Base-by-base conservation (phyloP, 2,888 invertebrate species). In the Seira sanloemensis region DNA sequence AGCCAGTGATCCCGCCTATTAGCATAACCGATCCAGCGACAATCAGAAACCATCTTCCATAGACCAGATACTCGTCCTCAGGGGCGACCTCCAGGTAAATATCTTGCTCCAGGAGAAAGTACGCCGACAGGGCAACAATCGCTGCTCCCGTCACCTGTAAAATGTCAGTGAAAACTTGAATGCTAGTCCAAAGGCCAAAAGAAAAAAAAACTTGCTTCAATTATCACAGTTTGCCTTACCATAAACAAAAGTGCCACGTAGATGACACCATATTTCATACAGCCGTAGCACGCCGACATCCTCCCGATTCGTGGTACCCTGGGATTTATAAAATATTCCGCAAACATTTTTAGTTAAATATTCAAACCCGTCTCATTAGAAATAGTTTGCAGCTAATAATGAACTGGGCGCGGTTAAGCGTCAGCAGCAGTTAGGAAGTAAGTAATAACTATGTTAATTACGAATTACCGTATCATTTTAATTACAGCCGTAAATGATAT, bases 201-300 rank as follows among this genome's bases (percentile, higher is more conserved):
- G 46, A 67, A n/a, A 76, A 24, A 83, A 23, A 65, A 4, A 4
- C 37, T 37, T 37, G 12, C 12, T 37, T 37, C 4, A 37, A 37
- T 37, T 37, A 37, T 37, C 37, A 37, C 12, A 37, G 37, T 37
- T 37, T 37, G 37, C 12, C 37, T 74, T 78, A 89, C 89, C 86
- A 89, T 73, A 62, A 88, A 89, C 18, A 88, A 65, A 7, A 88
- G 80, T n/a, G 89, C 87, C 50, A 89, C 86, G 58, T 88, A 87
- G 23, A 88, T 84, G 74, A 89, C 88, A 12, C 88, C 88, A 85
- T 88, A 88, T 69, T 89, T 89, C 88, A 88, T 89, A 74, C 88
- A 88, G 16, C 87, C 87, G 78, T 88, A 86, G 50, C 87, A 89
- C 24, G 84, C 82, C 79, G 86, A 84, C 88, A 89, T 88, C 16